Evolutionary conservation across 2,797 vertebrate species (phyloP).

Genomic region (Typhlichthys subterraneus): DNA sequence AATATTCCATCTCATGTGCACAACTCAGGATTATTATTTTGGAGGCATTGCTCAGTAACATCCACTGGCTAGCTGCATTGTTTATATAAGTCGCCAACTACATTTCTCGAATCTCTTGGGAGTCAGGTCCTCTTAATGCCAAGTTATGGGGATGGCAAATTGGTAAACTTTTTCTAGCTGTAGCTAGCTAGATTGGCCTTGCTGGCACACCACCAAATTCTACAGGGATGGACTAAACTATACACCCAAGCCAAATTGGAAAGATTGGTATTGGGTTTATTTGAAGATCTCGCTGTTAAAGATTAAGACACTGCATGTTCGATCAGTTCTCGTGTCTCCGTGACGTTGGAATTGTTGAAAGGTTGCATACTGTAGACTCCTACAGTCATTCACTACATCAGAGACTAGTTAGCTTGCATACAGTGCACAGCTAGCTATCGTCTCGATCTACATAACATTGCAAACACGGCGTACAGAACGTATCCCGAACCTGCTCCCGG

Average conservation of each 20-base stretch:
- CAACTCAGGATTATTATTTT: slow-evolving; percentile 41
- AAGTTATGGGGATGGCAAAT: slow-evolving; percentile 56
- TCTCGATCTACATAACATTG: slow-evolving; percentile 61
- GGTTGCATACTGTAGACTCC: slow-evolving; percentile 25
- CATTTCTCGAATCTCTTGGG: slow-evolving; percentile 9
- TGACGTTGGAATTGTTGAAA: slow-evolving; percentile 38
- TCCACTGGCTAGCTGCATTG: slow-evolving; percentile 27
- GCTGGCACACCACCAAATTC: slow-evolving; percentile 66
- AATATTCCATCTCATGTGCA: slow-evolving; percentile 59
- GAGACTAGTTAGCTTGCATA: slow-evolving; percentile 69
- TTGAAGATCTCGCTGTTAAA: slow-evolving; percentile 13
- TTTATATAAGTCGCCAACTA: slow-evolving; percentile 31
- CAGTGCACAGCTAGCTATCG: slow-evolving; percentile 61
- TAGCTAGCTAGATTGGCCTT: slow-evolving; percentile 70
- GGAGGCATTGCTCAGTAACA: slow-evolving; percentile 30
- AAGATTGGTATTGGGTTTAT: slow-evolving; percentile 33
- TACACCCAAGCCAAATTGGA: slow-evolving; percentile 63
- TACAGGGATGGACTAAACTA: slow-evolving; percentile 71
- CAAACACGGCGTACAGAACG: slow-evolving; percentile 75
- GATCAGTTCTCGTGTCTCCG: slow-evolving; percentile 28
- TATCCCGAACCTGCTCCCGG: slow-evolving; percentile 72
- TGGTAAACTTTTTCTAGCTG: slow-evolving; percentile 61
- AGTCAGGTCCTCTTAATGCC: slow-evolving; percentile 37
- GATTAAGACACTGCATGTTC: slow-evolving; percentile 17
- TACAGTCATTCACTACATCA: slow-evolving; percentile 54